Conservation (phyloP, 1,140 invertebrate genomes). For the Macrosteles quadrilineatus region DNA sequence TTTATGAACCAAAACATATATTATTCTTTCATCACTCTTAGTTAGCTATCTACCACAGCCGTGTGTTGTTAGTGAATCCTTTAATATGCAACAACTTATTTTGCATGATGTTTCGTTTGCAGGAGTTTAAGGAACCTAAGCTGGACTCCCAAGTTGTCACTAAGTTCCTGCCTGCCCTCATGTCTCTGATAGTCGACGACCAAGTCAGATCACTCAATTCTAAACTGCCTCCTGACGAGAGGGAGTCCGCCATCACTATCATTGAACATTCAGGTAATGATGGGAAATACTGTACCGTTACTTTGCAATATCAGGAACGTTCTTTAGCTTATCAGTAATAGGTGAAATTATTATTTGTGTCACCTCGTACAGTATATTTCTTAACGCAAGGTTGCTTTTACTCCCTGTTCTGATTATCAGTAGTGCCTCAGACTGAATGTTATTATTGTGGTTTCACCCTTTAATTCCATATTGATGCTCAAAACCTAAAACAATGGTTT, state of each 20-base stretch:
- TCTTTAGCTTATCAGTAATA: too few species aligned
- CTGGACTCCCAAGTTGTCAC: conserved; percentile 89
- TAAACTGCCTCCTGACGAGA: conserved; percentile 90
- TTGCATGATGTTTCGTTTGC: neutral
- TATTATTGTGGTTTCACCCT: too few species aligned
- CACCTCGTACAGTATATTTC: neutral
- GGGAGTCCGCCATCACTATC: conserved; percentile 87
- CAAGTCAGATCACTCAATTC: conserved; percentile 85
- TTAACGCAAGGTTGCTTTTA: too few species aligned
- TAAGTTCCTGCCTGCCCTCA: conserved; percentile 91
- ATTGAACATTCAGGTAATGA: conserved; percentile 80
- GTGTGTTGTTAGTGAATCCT: too few species aligned
- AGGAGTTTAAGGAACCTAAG: conserved; percentile 95
- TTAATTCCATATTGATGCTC: too few species aligned
- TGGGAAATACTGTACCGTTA: neutral
- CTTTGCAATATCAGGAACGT: neutral
- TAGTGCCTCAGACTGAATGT: too few species aligned
- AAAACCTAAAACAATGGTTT: too few species aligned
- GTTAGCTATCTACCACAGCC: too few species aligned
- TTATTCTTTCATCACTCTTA: too few species aligned
- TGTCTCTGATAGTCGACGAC: conserved; percentile 96
- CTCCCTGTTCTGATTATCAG: too few species aligned
- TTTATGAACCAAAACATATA: too few species aligned
- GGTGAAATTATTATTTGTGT: neutral
- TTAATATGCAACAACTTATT: too few species aligned